Evolutionary conservation across 1,140 invertebrate species (phyloP), one percentile per base, ranked within the genome.

Genomic region (Drosophila repleta): DNA sequence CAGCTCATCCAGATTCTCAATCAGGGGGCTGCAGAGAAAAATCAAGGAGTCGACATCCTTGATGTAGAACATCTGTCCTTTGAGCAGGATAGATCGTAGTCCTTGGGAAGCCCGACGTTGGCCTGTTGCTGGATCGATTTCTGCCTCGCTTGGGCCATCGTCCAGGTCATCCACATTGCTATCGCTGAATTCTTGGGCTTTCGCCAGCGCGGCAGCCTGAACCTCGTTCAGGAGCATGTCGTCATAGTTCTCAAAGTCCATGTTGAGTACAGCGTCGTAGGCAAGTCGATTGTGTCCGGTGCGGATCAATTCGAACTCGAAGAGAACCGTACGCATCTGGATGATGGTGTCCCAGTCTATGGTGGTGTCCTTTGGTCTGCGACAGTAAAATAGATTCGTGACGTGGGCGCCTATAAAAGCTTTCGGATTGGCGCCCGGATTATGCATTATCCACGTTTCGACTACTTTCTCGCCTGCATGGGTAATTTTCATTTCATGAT

Each of bases 1-100:
- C 37, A 98, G 92, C 74, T 98, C 97, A 57, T 96, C 95, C 15
- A 97, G 92, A 89, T 96, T 96, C 78, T 96, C 96, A 32, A 98
- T 95, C 95, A 97, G 92, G 8, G 97, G 97, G 85, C 96, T 96
- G 84, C 97, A 97, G 0, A 98, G 92, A 83, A 97, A 98, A 48
- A 97, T 95, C 11, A 97, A 94, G 0, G 94, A 94, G 55, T 96
- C 95, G 32, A 96, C 94, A 69, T 97, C 96, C 45, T 95, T 94
- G 1, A 98, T 92, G 77, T 95, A 95, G 80, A 95, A 95, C 94
- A 98, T 97, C 80, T 97, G 96, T n/a, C 97, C 97, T 79, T 96
- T 96, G 0, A 96, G 91, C 8, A 96, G 89, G 20, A 97, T 95
- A 56, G 95, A 95, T 8, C 94, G 93, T 0, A 94, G 91, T 7